Conservation (phyloP, 2,113 vertebrate genomes). For the Gopherus evgoodei region DNA sequence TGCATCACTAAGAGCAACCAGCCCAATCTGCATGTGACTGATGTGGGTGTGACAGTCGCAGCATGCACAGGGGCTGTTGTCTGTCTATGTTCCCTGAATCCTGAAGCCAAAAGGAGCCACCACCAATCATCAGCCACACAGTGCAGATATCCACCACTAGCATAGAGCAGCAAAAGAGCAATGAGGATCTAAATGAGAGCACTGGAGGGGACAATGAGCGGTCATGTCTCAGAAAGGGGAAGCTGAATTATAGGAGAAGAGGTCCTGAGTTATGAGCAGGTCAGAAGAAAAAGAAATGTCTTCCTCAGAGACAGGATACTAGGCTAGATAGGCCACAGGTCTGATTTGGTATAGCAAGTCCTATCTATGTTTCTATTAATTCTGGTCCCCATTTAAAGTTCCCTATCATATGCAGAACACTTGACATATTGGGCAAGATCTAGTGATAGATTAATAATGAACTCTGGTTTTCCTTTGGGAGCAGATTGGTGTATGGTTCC, state of each 20-base stretch:
- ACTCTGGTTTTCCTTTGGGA: no score
- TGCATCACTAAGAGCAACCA: constrained; percentile 47
- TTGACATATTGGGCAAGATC: no score
- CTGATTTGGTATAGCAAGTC: not conserved
- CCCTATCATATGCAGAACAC: not conserved
- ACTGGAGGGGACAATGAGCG: not conserved
- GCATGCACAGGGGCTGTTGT: no score
- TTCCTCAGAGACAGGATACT: not conserved
- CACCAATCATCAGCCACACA: not conserved
- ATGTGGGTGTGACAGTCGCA: no score
- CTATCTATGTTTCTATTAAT: not conserved
- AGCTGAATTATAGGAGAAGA: not conserved
- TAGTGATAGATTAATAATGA: no score
- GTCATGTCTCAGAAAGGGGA: not conserved
- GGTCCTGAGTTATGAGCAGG: rapidly evolving
- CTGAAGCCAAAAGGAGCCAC: constrained; percentile 6
- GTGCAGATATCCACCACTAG: not conserved
- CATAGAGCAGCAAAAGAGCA: not conserved
- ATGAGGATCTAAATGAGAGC: not conserved
- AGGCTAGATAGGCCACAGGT: not conserved
- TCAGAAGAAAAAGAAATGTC: not conserved
- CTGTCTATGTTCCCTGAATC: not conserved
- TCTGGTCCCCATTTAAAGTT: not conserved
- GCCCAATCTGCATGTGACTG: constrained; percentile 8
- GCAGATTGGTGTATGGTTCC: not conserved